Percentiles rank a stretch among this genome's conserved stretches.
These are phyloP conservation scores for Notamacropus eugenii DNA, from an alignment of 2,797 vertebrate species.

Conservation along the genomic window DNA sequence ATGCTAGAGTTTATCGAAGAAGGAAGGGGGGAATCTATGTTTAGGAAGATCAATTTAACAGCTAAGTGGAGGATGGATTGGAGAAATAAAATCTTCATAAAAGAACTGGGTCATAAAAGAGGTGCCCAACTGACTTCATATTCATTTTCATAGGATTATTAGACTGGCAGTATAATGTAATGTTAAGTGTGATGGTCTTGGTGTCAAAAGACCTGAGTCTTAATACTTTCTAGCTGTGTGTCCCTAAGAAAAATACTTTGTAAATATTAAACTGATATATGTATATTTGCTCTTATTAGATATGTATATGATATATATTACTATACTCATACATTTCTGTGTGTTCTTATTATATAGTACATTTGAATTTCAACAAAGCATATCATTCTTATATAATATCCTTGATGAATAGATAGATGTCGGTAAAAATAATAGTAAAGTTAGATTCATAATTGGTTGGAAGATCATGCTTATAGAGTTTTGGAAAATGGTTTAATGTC, in stretches of 20 bases:
- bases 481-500: neutral
- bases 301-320: neutral
- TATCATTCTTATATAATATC: neutral
- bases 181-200: neutral
- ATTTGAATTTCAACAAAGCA: neutral
- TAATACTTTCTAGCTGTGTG: neutral
- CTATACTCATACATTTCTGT: neutral
- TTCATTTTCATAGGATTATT: neutral
- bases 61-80: neutral
- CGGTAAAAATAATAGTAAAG: neutral
- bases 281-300: neutral
- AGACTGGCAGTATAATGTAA: neutral
- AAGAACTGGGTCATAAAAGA: neutral
- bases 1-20: too few relatives aligned
- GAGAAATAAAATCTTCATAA: neutral
- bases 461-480: neutral
- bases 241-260: neutral
- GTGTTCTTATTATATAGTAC: neutral
- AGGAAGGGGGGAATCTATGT: too few relatives aligned
- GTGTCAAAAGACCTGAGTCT: neutral
- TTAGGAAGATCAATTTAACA: too few relatives aligned
- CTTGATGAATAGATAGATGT: neutral
- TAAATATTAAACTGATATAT: neutral
- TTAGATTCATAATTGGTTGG: neutral
- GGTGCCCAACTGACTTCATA: neutral